phyloP scores from a whole-genome alignment of 2,113 vertebrate species.

The Tor tambroides region DNA sequence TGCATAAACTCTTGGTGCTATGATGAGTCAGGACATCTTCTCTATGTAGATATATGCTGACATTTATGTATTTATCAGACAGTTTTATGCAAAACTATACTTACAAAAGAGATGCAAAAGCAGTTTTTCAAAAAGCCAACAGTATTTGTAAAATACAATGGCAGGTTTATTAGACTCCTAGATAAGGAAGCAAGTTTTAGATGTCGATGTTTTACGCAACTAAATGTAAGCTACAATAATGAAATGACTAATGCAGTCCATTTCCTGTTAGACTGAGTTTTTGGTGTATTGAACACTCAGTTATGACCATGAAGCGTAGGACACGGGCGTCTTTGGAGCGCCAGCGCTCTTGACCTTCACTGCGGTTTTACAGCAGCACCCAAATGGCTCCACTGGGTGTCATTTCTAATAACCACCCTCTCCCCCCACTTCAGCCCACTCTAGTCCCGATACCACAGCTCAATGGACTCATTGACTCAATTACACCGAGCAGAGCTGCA shows the following conservation, averaged over 20 bases:
- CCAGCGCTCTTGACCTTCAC: constrained; percentile 71
- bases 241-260: background rate
- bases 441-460: constrained; percentile 48
- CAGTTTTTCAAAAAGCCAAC: background rate
- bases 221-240: background rate
- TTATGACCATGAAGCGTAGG: constrained; percentile 54
- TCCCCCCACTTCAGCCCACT: constrained; percentile 58
- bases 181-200: too few relatives aligned
- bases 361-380: constrained; percentile 68
- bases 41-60: too few relatives aligned
- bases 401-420: constrained; percentile 43
- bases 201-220: background rate
- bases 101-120: background rate
- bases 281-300: constrained; percentile 14
- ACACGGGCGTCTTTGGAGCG: constrained; percentile 60
- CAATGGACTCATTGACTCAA: constrained; percentile 37
- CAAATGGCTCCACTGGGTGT: constrained; percentile 63
- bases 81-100: background rate
- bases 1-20: too few relatives aligned
- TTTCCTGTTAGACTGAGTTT: background rate
- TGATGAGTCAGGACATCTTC: too few relatives aligned
- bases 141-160: background rate
- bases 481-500: constrained; percentile 14
- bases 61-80: too few relatives aligned
- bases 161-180: background rate